Evolutionary conservation across 2,797 vertebrate genomes (phyloP).

Genomic region (Acanthurus leucopareius): DNA sequence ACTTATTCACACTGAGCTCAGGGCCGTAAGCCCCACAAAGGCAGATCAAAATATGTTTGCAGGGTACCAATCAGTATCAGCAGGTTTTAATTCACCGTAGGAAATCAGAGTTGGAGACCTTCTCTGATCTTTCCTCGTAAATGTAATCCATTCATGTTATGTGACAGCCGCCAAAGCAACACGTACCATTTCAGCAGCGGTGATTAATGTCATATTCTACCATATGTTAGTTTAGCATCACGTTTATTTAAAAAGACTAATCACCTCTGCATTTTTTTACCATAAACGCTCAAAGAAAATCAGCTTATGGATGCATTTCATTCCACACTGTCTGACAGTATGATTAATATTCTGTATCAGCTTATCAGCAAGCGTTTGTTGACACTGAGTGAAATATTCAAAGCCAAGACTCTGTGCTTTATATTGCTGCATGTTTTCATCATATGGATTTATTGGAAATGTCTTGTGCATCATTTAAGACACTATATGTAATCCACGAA

Average conservation of each 20-base stretch:
- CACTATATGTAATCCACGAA: neutral
- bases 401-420: neutral
- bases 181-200: constrained; percentile 16
- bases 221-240: constrained; percentile 25
- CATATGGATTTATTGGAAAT: neutral
- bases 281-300: constrained; percentile 30
- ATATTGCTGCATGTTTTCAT: neutral
- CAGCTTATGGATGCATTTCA: constrained; percentile 32
- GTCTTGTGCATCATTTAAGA: constrained; percentile 7
- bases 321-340: constrained; percentile 13
- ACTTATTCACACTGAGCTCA: constrained; percentile 38
- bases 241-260: constrained; percentile 25
- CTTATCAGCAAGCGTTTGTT: constrained; percentile 14
- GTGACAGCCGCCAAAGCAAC: constrained; percentile 41
- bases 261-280: constrained; percentile 26
- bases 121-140: constrained; percentile 55
- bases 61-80: constrained; percentile 54
- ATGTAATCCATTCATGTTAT: constrained; percentile 52
- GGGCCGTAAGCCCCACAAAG: constrained; percentile 49
- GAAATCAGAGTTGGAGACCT: constrained; percentile 41
- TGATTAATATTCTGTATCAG: constrained; percentile 15
- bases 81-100: constrained; percentile 48
- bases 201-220: constrained; percentile 51
- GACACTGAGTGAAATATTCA: constrained; percentile 15
- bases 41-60: constrained; percentile 51